Evolutionary conservation across 2,113 vertebrate species (phyloP), one percentile per base, ranked within the genome.

Genomic region (Phyllostomus discolor): DNA sequence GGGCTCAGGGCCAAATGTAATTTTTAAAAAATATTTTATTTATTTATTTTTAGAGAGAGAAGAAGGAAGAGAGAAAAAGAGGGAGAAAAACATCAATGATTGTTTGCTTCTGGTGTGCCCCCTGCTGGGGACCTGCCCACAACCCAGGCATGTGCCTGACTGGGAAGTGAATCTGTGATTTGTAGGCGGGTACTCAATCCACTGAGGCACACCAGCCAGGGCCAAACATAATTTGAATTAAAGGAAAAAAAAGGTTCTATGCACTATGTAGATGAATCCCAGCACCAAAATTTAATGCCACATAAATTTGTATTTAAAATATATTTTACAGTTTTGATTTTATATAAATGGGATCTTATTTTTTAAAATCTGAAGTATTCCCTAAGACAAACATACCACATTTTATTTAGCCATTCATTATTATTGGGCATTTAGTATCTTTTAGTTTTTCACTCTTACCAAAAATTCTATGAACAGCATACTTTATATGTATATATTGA

Each of bases 371-470:
- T 92, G 3, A 59, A 70, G 1, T 72, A 17, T 54, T 72, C 41
- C 33, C 33, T 85, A 54, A 89, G 31, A 76, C 85, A 76, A 73
- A 57, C 5, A 19, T 41, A 52, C 0, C 19, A 70, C 46, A 52
- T 72, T 80, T 87, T 57, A 84, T 35, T 88, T 89, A 70, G 43
- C 12, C 7, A 72, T 43, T 92, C 24, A 22, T 43, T 8, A 70
- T 26, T 94, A 10, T 50, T 35, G 15, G 4, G 20, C 2, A 87
- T 57, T 82, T 70, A 64, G 28, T 19, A 41, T 33, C 82, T 79
- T 88, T 79, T 33, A 86, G n/a, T 85, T 92, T 92, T 95, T 90
- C 10, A 67, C 57, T 78, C 73, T 87, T 84, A 76, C 10, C 50
- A 88, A 43, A 10, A 79, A 75, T 82, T 11, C 9, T 94, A 4